Evolutionary conservation across 2,113 vertebrate genomes (phyloP).

Genomic region (Cyanoderma ruficeps): DNA sequence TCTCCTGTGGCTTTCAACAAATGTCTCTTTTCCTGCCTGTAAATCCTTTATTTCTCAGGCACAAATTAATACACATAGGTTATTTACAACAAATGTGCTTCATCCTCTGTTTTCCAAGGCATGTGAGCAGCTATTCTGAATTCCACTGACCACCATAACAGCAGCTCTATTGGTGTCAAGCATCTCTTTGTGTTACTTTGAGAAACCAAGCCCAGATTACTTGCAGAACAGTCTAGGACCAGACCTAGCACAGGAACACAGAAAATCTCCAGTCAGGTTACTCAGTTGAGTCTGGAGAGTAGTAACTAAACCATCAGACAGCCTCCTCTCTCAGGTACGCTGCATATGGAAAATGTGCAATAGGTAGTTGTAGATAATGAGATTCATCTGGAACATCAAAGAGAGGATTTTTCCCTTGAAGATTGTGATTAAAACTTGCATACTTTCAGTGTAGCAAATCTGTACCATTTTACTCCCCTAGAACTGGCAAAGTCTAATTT

Average conservation of each 20-base stretch:
- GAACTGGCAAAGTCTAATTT: not conserved
- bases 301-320: not conserved
- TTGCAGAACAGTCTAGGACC: not conserved
- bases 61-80: no score
- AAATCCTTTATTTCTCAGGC: no score
- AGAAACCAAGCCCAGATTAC: not conserved
- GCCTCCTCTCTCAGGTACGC: not conserved
- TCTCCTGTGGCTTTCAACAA: no score
- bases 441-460: not conserved
- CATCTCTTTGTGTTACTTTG: not conserved
- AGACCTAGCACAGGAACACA: not conserved
- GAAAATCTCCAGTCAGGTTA: not conserved
- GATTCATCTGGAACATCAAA: not conserved
- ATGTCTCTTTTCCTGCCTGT: no score
- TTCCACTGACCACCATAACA: not conserved
- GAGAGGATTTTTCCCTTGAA: not conserved
- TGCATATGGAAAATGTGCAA: not conserved
- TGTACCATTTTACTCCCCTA: not conserved
- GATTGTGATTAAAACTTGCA: not conserved
- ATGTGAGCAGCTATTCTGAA: not conserved
- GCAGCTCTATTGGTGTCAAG: not conserved
- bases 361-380: not conserved
- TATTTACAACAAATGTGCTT: no score
- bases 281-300: not conserved
- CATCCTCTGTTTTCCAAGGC: not conserved